phyloP scores from a whole-genome alignment of 2,888 invertebrate species.

The Seira sanloemensis region DNA sequence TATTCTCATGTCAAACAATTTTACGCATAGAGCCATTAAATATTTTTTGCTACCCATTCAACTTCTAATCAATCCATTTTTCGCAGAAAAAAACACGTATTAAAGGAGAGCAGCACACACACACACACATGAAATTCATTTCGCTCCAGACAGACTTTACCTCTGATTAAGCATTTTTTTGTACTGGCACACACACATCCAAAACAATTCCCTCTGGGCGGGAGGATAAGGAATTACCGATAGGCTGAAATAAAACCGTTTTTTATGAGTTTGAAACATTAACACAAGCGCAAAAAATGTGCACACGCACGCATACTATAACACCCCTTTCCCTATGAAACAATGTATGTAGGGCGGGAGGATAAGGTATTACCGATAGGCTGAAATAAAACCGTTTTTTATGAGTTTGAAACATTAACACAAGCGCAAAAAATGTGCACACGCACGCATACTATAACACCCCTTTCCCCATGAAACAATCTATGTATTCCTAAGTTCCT shows the following conservation, averaged over 20 bases:
- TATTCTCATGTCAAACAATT: background rate
- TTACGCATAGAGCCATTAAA: background rate
- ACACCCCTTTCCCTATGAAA: no score
- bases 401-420: background rate
- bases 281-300: slow-evolving; percentile 1
- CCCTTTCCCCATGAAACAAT: no score
- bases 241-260: background rate
- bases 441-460: background rate
- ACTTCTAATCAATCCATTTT: slow-evolving; percentile 15
- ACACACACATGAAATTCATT: no score
- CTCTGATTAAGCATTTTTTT: background rate
- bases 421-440: background rate
- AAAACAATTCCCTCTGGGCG: slow-evolving; percentile 1
- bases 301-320: background rate
- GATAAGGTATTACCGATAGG: background rate
- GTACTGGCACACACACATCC: background rate
- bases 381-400: background rate
- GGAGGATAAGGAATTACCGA: background rate
- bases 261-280: background rate
- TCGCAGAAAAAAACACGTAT: background rate
- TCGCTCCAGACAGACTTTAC: no score
- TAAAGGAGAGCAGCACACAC: no score
- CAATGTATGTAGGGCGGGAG: background rate
- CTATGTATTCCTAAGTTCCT: no score
- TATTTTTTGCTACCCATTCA: slow-evolving; percentile 5